Conservation (phyloP, 2,888 invertebrate species). For the Tigriopus californicus region DNA sequence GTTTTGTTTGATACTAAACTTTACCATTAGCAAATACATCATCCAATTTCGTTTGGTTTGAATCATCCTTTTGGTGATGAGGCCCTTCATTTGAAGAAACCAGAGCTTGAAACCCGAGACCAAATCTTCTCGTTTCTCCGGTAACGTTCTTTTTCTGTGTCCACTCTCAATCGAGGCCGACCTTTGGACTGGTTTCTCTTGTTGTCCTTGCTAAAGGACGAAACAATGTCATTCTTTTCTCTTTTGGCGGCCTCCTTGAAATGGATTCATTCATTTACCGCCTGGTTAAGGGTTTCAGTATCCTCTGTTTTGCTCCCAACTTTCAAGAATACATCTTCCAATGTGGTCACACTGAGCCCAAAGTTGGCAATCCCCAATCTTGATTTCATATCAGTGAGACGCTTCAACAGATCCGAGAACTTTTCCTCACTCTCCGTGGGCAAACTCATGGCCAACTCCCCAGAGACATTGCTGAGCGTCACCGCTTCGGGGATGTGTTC, state of each 20-base stretch:
- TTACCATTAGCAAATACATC: neutral
- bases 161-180: too few relatives aligned
- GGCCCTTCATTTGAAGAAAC: neutral
- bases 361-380: constrained; percentile 51
- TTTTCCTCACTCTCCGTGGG: neutral
- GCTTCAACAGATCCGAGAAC: neutral
- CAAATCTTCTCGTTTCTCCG: too few relatives aligned
- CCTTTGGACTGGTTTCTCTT: neutral
- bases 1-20: neutral
- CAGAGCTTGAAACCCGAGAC: neutral
- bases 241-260: too few relatives aligned
- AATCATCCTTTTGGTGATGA: neutral
- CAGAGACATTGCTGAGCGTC: constrained; percentile 17
- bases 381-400: constrained; percentile 38
- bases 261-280: too few relatives aligned
- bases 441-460: neutral
- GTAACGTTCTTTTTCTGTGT: too few relatives aligned
- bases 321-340: constrained; percentile 80
- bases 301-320: constrained; percentile 23
- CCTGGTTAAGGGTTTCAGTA: neutral
- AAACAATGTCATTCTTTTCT: too few relatives aligned
- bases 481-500: too few relatives aligned
- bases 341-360: constrained; percentile 64
- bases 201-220: neutral
- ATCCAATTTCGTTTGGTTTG: neutral